Conservation (phyloP, 2,113 vertebrate species). For the Nothocercus nigrocapillus region DNA sequence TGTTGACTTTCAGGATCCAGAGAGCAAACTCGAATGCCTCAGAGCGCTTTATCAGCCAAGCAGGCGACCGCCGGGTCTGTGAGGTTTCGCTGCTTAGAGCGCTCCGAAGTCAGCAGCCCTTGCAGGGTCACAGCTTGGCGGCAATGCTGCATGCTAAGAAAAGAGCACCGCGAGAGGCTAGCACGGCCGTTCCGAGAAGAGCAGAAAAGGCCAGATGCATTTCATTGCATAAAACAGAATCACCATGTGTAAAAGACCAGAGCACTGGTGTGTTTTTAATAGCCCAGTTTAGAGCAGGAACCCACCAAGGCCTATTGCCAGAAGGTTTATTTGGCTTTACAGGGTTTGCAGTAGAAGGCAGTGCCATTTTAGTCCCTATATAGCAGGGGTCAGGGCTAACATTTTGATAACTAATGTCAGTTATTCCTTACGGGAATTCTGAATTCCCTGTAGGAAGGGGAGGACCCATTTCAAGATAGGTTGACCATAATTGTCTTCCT, state of each 20-base stretch:
- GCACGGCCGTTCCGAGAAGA: not conserved
- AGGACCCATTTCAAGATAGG: not conserved
- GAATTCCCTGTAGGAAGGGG: not conserved
- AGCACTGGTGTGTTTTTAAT: not conserved
- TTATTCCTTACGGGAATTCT: not conserved
- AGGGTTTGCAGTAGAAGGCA: not conserved
- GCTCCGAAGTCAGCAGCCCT: not conserved
- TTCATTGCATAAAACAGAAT: not conserved
- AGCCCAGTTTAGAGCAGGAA: not conserved
- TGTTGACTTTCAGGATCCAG: not conserved
- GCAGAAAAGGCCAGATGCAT: not conserved
- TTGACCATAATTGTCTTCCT: not conserved
- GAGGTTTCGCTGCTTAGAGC: not conserved
- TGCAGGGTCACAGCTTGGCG: not conserved
- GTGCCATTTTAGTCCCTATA: not conserved
- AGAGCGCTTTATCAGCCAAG: not conserved
- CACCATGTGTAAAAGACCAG: not conserved
- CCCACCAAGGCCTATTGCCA: not conserved
- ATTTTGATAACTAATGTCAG: no score
- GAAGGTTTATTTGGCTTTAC: not conserved
- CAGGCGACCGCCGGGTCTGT: not conserved
- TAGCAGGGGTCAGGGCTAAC: not conserved
- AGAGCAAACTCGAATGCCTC: not conserved
- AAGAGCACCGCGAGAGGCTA: not conserved
- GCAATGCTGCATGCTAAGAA: not conserved